phyloP scores from a whole-genome alignment of 2,113 vertebrate species.

The Cinclus mexicanus region DNA sequence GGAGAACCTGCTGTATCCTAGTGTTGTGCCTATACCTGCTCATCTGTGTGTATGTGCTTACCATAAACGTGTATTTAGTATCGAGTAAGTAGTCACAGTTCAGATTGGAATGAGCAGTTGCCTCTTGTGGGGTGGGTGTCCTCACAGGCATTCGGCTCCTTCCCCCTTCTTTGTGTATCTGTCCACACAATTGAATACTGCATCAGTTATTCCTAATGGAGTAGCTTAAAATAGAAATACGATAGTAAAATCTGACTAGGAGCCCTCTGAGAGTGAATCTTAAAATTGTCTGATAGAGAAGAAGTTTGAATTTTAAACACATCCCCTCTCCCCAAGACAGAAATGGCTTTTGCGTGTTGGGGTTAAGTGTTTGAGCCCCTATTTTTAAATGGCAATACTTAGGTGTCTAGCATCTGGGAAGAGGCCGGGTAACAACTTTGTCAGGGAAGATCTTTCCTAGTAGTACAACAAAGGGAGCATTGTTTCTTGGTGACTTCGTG shows the following conservation, averaged over 20 bases:
- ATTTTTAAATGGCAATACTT: neutral
- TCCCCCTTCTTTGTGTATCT: neutral
- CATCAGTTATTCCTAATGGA: neutral
- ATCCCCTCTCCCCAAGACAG: accelerated
- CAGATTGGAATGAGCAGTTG: neutral
- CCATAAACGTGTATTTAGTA: neutral
- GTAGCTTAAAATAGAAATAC: neutral
- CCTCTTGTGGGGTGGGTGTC: neutral
- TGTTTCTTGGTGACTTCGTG: neutral
- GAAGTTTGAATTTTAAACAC: neutral
- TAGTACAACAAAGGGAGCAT: neutral
- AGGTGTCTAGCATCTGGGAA: neutral
- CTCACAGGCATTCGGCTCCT: neutral
- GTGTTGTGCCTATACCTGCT: neutral
- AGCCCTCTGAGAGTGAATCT: neutral
- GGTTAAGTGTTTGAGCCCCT: neutral
- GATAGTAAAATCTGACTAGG: neutral
- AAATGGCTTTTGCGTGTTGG: neutral
- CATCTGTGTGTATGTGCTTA: neutral
- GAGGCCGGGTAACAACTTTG: neutral
- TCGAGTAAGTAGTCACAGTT: neutral
- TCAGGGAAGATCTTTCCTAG: neutral
- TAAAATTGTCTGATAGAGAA: neutral
- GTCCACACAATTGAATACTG: neutral
- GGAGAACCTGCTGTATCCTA: neutral